phyloP scores from a whole-genome alignment of 2,113 vertebrate genomes.

The Lamprologus speciosus region DNA sequence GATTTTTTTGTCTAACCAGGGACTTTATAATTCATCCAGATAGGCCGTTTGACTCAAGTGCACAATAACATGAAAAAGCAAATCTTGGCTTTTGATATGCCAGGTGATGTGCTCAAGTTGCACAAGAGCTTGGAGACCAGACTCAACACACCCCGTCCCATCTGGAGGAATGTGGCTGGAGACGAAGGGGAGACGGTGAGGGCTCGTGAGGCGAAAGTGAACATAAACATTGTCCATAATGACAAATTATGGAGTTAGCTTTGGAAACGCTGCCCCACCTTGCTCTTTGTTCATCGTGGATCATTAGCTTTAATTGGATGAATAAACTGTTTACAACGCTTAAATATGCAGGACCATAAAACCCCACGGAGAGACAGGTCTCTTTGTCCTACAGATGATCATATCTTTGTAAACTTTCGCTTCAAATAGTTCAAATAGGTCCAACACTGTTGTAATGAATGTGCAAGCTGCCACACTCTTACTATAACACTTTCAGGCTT shows the following conservation, averaged over 20 bases:
- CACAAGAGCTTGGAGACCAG: constrained; percentile 17
- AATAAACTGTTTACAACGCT: constrained; percentile 29
- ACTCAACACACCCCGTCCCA: neutral
- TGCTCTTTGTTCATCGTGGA: neutral
- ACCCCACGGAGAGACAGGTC: neutral
- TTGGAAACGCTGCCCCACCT: neutral
- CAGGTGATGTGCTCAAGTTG: constrained; percentile 19
- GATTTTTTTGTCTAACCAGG: neutral
- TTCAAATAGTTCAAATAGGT: neutral
- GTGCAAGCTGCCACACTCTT: neutral
- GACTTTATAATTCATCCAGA: neutral
- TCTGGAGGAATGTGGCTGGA: constrained; percentile 32
- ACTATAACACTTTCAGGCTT: neutral
- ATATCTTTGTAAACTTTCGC: neutral
- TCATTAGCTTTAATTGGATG: constrained; percentile 29
- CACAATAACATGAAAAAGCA: neutral
- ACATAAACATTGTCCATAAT: constrained; percentile 4
- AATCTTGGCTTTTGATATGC: neutral
- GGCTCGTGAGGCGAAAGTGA: neutral
- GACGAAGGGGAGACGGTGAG: neutral
- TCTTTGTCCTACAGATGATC: neutral
- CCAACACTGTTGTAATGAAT: neutral
- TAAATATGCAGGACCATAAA: constrained; percentile 5
- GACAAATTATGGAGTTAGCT: neutral
- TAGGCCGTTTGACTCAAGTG: neutral